Conservation (phyloP, 2,113 vertebrate genomes). For the Suncus etruscus region DNA sequence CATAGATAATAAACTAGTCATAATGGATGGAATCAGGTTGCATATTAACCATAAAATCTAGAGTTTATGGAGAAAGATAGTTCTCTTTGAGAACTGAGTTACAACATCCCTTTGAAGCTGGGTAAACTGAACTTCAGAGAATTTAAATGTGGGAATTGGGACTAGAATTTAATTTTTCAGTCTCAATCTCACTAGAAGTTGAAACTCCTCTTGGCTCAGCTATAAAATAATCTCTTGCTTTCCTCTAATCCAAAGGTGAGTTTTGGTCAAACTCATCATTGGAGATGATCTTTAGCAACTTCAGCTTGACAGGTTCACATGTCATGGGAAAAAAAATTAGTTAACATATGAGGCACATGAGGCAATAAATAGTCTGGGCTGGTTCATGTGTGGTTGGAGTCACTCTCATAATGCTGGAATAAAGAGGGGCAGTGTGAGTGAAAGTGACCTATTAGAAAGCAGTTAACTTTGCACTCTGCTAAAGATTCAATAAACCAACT, state of each 20-base stretch:
- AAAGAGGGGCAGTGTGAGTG: not conserved
- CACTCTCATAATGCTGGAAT: slow-evolving; percentile 3
- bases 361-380: too few relatives aligned
- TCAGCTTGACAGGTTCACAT: not conserved
- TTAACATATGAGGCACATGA: too few relatives aligned
- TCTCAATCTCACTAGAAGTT: not conserved
- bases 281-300: not conserved
- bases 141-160: not conserved
- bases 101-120: not conserved
- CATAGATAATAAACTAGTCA: not conserved
- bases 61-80: not conserved
- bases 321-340: not conserved
- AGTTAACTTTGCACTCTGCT: slow-evolving; percentile 7
- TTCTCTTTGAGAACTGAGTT: not conserved
- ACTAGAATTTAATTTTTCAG: not conserved
- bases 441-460: slow-evolving; percentile 13
- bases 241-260: not conserved
- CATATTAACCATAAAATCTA: not conserved
- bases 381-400: fast-evolving
- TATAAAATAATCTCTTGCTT: not conserved
- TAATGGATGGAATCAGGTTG: not conserved
- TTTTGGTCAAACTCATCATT: not conserved
- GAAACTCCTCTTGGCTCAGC: not conserved
- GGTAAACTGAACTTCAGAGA: not conserved
- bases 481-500: not conserved